Evolutionary conservation across 2,797 vertebrate genomes (phyloP), one percentile per base, ranked within the genome.

Genomic region (Paramormyrops hopkinsi): DNA sequence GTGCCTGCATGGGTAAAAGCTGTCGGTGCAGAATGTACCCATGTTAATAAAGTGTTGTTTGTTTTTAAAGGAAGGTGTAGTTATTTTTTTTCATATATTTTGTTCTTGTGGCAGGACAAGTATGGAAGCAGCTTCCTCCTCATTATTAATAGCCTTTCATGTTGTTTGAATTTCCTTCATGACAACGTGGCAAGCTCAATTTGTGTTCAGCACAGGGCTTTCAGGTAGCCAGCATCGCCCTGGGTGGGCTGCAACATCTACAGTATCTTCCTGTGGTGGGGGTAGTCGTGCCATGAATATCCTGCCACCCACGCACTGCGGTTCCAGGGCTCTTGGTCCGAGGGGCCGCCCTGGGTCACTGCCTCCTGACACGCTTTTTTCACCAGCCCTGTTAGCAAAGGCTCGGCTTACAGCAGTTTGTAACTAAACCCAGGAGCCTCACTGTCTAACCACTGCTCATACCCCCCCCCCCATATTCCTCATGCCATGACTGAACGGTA

Each of bases 321-420:
- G 73, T 79, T 29, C 73, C 14, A 44, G 65, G 11, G 12, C 65
- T 33, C 65, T 69, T 2, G 11, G 65, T 73, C 25, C 12, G 65
- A 73, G 25, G 65, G 65, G 65, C 65, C 4, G 4, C 65, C 12
- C 62, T 29, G 25, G 62, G 25, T 25, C 48, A 54, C 50, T 82
- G 48, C 19, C 17, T 17, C 41, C 12, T 12, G 37, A 48, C 76
- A 48, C 2, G 37, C 29, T 14, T 51, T 62, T 73, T 37, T 59
- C 44, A 50, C 37, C n/a, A 29, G 37, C 73, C 25, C 79, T 76
- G 17, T 85, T 85, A 48, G n/a, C 44, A 33, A 65, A 41, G 54
- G 76, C 33, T 89, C 79, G 25, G 79, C 46, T 89, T 85, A 89
- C 88, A 25, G 88, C 79, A 25, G 53, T 33, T 25, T 84, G 37